A percentile compares a stretch with the other conserved stretches of the same genome.
Conservation (phyloP, 2,113 vertebrate genomes). For the Phainopepla nitens region DNA sequence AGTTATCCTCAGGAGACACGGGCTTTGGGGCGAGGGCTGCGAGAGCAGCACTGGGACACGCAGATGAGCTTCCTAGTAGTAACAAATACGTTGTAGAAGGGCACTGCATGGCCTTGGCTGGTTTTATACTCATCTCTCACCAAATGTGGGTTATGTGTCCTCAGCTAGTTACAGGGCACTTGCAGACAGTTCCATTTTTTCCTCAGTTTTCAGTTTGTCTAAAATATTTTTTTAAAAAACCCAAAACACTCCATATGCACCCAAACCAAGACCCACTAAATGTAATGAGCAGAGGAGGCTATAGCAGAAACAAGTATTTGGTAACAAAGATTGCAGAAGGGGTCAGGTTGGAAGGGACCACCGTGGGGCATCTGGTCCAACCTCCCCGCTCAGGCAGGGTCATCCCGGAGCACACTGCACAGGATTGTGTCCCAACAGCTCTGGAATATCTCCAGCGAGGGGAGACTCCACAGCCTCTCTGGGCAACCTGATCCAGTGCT, state of each 20-base stretch:
- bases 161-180: neutral
- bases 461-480: neutral
- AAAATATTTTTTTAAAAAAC: rapidly evolving
- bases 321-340: neutral
- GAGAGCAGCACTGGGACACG: neutral
- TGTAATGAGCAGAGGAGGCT: rapidly evolving
- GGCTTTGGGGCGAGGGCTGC: neutral
- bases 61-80: neutral
- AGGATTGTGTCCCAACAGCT: neutral
- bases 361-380: neutral
- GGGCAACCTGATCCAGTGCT: neutral
- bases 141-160: neutral
- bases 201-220: neutral
- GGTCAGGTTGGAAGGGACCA: neutral
- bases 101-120: neutral
- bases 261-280: neutral
- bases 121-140: neutral
- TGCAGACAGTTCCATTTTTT: neutral
- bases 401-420: neutral
- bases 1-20: neutral
- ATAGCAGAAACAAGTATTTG: neutral
- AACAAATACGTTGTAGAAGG: neutral
- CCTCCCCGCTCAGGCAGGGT: neutral
- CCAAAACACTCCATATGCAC: neutral
- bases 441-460: neutral